Conservation (phyloP, 1,140 invertebrate species). For the Drosophila sechellia region DNA sequence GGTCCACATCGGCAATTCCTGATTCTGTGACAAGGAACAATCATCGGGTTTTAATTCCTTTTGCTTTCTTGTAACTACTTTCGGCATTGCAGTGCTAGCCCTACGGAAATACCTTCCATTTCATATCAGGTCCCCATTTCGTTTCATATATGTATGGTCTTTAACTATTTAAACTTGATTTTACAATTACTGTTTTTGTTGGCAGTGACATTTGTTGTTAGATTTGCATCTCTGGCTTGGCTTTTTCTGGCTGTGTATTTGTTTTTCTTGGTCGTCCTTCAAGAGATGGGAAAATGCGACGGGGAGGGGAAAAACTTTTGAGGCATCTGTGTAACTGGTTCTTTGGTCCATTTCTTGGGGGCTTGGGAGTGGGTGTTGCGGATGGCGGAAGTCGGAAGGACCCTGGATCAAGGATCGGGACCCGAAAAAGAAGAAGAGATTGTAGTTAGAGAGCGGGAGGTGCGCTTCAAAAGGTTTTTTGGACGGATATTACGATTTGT, state of each 20-base stretch:
- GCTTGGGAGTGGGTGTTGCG: background rate
- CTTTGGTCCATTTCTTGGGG: conserved; percentile 62
- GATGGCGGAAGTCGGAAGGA: background rate
- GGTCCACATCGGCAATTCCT: conserved; percentile 35
- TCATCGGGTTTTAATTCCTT: conserved; percentile 24
- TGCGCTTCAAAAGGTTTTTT: conserved; percentile 81
- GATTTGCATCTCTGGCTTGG: conserved; percentile 67
- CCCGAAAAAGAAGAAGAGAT: background rate
- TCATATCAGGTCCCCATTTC: background rate
- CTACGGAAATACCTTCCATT: too few relatives aligned
- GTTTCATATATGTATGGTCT: background rate
- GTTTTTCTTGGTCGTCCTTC: conserved; percentile 36
- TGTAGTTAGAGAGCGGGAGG: conserved; percentile 15
- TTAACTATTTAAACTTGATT: conserved; percentile 38
- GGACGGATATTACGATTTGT: conserved; percentile 82
- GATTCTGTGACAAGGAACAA: conserved; percentile 42
- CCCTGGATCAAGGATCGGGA: conserved; percentile 2
- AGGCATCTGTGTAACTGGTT: conserved; percentile 40
- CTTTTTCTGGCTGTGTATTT: conserved; percentile 50
- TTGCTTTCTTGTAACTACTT: background rate
- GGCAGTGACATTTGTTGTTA: conserved; percentile 57
- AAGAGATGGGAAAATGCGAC: conserved; percentile 2
- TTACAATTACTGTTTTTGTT: conserved; percentile 14
- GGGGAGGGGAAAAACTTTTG: conserved; percentile 27
- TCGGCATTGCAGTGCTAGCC: conserved; percentile 12